Base-by-base conservation (phyloP, 2,888 invertebrate genomes). In the Altica lythri region DNA sequence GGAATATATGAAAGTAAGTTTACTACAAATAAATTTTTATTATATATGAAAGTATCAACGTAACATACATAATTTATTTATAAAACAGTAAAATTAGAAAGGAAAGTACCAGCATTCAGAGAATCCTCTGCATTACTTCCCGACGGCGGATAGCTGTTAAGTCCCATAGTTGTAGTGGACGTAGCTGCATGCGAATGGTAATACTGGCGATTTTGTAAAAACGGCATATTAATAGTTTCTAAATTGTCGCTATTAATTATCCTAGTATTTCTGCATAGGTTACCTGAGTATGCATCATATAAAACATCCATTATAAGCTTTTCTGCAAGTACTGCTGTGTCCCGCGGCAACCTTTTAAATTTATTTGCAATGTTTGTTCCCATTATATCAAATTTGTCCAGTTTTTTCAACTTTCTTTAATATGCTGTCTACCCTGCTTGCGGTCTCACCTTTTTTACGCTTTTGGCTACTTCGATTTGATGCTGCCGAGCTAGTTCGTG, bases 321-420 rank as follows among this genome's bases (percentile, higher is more conserved):
- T 19, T 51, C 51, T 25, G 51, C 25, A 2, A 51, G n/a, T 25
- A 51, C 44, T 32, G 44, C 35, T 12, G 27, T 35, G 14, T 43
- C 51, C n/a, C 34, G 10, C n/a, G 51, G 51, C 18, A 51, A 34
- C 1, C 16, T 8, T 34, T 35, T 25, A 25, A 43, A 25, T 43
- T 47, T 53, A 16, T 53, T 37, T 8, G 25, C 55, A 22, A 50
- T 25, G 30, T 55, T 51, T 42, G 40, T 55, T 8, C 40, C 42
- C 16, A 40, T 29, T 19, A 34, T 38, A 34, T 38, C 45, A 46
- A 50, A 45, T 19, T 38, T 16, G 19, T 55, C 45, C n/a, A n/a
- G n/a, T n/a, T 30, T 55, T 34, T 42, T 13, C 13, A 9, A n/a
- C 4, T n/a, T 29, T n/a, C n/a, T n/a, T n/a, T 9, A n/a, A 8